phyloP scores from a whole-genome alignment of 2,888 invertebrate species.

The Saturnia japonica region DNA sequence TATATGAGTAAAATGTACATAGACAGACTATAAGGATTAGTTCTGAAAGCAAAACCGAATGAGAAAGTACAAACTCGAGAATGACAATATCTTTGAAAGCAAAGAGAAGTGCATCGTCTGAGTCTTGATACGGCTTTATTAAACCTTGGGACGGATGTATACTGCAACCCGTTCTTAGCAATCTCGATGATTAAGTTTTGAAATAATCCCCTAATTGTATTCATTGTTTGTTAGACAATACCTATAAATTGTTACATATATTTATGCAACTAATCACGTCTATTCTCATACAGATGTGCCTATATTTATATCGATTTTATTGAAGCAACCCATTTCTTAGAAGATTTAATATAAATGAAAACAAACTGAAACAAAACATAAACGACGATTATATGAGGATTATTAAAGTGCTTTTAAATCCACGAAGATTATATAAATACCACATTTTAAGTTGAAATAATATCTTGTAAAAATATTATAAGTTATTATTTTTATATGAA shows the following conservation, averaged over 20 bases:
- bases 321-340: constrained; percentile 24
- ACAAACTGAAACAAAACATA: constrained; percentile 44
- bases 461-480: constrained; percentile 26
- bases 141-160: constrained; percentile 36
- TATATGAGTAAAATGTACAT: neutral
- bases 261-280: neutral
- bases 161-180: constrained; percentile 49
- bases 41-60: constrained; percentile 34
- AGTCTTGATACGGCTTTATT: constrained; percentile 45
- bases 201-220: constrained; percentile 8
- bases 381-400: constrained; percentile 49
- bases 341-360: constrained; percentile 36
- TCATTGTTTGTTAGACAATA: neutral
- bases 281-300: neutral
- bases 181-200: constrained; percentile 50
- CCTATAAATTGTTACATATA: neutral
- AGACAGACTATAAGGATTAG: constrained; percentile 12
- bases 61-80: constrained; percentile 34
- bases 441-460: constrained; percentile 41
- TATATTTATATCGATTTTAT: neutral
- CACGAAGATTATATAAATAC: constrained; percentile 52
- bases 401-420: constrained; percentile 47
- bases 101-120: constrained; percentile 54
- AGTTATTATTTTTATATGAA: neutral
- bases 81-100: constrained; percentile 62